phyloP scores from a whole-genome alignment of 2,797 vertebrate genomes.

The Synaphobranchus kaupii region DNA sequence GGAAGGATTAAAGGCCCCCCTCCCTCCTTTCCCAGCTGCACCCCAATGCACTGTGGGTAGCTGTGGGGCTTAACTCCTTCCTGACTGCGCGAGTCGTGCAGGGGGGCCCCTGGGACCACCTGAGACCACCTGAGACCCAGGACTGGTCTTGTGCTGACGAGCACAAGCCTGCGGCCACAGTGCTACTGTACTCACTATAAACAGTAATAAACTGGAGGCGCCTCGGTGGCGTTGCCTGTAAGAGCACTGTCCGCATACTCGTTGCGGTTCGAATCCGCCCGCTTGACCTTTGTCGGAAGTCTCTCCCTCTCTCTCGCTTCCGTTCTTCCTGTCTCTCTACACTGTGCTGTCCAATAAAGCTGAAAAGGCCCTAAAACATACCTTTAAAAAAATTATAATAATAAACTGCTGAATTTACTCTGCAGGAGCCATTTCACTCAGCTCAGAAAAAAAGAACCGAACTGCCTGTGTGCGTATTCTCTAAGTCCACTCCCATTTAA shows the following conservation, averaged over 20 bases:
- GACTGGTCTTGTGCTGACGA: not conserved
- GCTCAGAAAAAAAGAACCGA: not conserved
- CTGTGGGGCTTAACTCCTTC: conserved; percentile 37
- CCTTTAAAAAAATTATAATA: no score
- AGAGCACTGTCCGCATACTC: no score
- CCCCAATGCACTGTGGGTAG: conserved; percentile 43
- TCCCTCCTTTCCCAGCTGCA: conserved; percentile 51
- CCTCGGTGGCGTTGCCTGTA: no score
- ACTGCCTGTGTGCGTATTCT: not conserved
- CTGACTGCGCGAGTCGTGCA: not conserved
- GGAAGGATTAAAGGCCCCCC: conserved; percentile 57
- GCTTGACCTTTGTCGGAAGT: no score
- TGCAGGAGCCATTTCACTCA: not conserved
- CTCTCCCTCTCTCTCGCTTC: no score
- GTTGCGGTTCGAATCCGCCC: no score
- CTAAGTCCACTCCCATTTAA: not conserved
- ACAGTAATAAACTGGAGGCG: not conserved
- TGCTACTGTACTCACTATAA: not conserved
- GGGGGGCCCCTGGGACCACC: not conserved
- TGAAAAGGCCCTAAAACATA: no score
- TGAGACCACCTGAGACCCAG: not conserved
- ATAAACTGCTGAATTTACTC: no score
- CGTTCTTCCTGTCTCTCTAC: no score
- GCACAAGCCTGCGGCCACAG: not conserved
- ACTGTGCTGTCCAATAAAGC: no score